Conservation (phyloP, 2,113 vertebrate species). For the Psittacula cyanocephala region DNA sequence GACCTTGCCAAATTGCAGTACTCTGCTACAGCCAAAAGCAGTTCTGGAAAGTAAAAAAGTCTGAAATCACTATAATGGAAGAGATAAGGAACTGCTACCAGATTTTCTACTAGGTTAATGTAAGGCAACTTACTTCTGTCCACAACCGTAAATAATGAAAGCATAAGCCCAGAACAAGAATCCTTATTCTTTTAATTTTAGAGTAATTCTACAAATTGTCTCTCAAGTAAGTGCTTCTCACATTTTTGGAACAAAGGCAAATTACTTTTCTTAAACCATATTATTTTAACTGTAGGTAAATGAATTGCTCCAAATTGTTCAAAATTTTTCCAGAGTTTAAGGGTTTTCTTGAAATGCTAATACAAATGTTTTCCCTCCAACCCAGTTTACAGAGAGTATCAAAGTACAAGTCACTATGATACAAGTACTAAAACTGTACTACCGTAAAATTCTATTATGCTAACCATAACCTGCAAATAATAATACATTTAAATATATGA, state of each 20-base stretch:
- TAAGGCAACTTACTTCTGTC: not conserved
- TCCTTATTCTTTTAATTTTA: not conserved
- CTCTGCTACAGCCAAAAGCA: not conserved
- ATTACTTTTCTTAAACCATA: not conserved
- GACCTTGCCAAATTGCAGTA: not conserved
- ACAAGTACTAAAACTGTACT: not conserved
- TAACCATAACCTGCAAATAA: not conserved
- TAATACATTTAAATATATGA: not conserved
- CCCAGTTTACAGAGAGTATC: not conserved
- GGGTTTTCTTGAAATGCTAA: not conserved
- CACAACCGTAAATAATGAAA: not conserved
- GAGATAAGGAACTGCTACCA: not conserved
- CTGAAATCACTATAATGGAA: not conserved
- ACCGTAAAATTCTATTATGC: not conserved
- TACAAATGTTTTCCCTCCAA: not conserved
- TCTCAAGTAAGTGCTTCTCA: not conserved
- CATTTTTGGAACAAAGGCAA: not conserved
- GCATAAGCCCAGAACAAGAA: not conserved
- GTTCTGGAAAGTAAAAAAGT: not conserved
- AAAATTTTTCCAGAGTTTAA: not conserved
- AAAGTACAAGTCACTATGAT: not conserved
- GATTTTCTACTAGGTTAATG: not conserved
- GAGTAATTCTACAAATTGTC: not conserved
- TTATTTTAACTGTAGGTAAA: not conserved
- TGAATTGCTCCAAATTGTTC: not conserved